Percentiles rank a stretch among this genome's conserved stretches.
Evolutionary conservation across 2,888 invertebrate genomes (phyloP).

Genomic region (Catotricha subobsoleta): DNA sequence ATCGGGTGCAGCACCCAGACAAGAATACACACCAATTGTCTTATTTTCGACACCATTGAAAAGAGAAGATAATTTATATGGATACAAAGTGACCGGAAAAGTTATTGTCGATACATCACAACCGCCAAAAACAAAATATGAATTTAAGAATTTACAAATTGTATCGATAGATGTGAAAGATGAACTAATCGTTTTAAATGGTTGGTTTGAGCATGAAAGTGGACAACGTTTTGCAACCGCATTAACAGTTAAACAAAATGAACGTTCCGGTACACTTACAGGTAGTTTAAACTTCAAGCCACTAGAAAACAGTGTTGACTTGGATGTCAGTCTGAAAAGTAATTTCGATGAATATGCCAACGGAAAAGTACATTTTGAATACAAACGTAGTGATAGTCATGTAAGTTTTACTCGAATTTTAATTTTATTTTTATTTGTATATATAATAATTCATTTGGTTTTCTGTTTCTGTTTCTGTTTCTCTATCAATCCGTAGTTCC

Average conservation of each 20-base stretch:
- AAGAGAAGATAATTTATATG: slow-evolving; percentile 17
- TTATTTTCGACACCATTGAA: slow-evolving; percentile 41
- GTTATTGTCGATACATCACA: slow-evolving; percentile 17
- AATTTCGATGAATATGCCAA: slow-evolving; percentile 8
- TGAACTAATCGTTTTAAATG: slow-evolving; percentile 18
- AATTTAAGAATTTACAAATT: slow-evolving; percentile 22
- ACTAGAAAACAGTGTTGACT: slow-evolving; percentile 3
- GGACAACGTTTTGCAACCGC: slow-evolving; percentile 5
- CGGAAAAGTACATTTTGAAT: slow-evolving; percentile 6
- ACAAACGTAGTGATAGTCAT: not conserved
- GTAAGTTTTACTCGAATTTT: not conserved
- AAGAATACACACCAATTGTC: slow-evolving; percentile 47
- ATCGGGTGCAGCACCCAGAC: slow-evolving; percentile 36
- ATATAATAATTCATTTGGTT: not conserved
- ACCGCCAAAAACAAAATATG: slow-evolving; percentile 16
- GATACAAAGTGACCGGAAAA: slow-evolving; percentile 23
- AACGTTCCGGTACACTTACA: not conserved
- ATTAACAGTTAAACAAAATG: slow-evolving; percentile 6
- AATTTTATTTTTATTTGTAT: not conserved
- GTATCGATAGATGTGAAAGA: slow-evolving; percentile 8
- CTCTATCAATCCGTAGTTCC: not conserved
- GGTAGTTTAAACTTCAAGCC: slow-evolving; percentile 5
- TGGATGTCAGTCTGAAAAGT: slow-evolving; percentile 7
- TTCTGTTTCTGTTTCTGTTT: not conserved
- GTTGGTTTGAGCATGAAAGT: slow-evolving; percentile 15